phyloP scores from a whole-genome alignment of 2,113 vertebrate genomes.

The Hippocampus mohnikei region DNA sequence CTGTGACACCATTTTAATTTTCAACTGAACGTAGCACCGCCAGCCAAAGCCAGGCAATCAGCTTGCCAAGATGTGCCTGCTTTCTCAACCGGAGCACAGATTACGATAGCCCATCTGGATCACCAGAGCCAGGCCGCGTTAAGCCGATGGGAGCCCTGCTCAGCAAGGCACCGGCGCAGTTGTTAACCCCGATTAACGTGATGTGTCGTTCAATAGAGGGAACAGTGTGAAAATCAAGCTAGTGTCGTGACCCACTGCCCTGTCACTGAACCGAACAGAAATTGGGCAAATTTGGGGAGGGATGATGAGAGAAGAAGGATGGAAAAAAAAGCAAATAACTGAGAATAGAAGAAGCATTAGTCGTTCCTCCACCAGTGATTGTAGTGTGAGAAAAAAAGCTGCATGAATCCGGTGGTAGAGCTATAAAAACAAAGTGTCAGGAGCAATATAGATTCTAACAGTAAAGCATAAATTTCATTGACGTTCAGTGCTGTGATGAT shows the following conservation, averaged over 20 bases:
- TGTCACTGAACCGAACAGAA: constrained; percentile 61
- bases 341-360: constrained; percentile 1
- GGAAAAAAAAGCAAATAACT: constrained; percentile 13
- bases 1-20: constrained; percentile 13
- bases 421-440: constrained; percentile 15
- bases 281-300: constrained; percentile 50
- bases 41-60: neutral
- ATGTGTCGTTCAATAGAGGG: constrained; percentile 62
- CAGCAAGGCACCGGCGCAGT: constrained; percentile 59
- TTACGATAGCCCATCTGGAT: constrained; percentile 71
- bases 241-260: constrained; percentile 70
- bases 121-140: constrained; percentile 44
- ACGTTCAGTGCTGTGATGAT: constrained; percentile 12
- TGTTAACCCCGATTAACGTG: constrained; percentile 79
- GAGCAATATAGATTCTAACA: constrained; percentile 6
- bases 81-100: constrained; percentile 43
- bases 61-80: constrained; percentile 6
- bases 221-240: constrained; percentile 74
- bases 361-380: neutral
- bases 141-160: constrained; percentile 68
- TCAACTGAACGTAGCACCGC: neutral
- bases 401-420: constrained; percentile 1
- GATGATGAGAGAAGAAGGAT: constrained; percentile 23
- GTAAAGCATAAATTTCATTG: constrained; percentile 20
- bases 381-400: neutral